phyloP scores from a whole-genome alignment of 2,797 vertebrate genomes.

The Leucoraja ocellata region DNA sequence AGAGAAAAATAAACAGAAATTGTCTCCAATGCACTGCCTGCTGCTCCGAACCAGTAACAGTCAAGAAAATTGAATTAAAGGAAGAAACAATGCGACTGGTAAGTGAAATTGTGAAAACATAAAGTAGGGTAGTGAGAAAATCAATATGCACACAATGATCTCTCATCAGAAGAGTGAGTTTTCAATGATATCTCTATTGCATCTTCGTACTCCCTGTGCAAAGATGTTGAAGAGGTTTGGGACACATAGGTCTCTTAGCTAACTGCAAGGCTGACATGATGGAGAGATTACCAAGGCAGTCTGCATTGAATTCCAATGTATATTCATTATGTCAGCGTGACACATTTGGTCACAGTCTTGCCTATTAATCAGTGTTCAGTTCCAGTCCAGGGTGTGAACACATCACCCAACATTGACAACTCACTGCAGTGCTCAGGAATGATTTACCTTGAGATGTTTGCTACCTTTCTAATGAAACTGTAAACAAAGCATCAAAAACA shows the following conservation, averaged over 20 bases:
- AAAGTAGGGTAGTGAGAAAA: neutral
- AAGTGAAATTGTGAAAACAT: neutral
- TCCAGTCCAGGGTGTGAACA: neutral
- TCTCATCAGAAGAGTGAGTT: no score
- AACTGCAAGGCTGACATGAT: neutral
- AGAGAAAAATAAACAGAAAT: no score
- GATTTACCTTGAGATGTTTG: no score
- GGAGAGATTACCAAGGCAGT: neutral
- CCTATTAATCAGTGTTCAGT: neutral
- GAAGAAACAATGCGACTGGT: neutral
- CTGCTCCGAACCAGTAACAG: no score
- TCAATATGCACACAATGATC: neutral
- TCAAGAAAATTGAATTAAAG: no score
- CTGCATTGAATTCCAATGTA: neutral
- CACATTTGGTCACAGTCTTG: neutral
- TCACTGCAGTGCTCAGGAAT: no score
- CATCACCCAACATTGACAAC: neutral
- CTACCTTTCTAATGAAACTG: no score
- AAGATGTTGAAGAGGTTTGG: neutral
- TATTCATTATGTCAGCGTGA: neutral
- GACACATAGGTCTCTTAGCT: neutral
- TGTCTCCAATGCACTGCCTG: no score
- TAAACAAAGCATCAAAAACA: neutral
- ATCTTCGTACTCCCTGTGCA: no score
- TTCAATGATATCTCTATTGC: no score